A percentile compares a stretch with the other conserved stretches of the same genome.
Evolutionary conservation across 2,113 vertebrate species (phyloP).

Genomic region (Chroicocephalus ridibundus): DNA sequence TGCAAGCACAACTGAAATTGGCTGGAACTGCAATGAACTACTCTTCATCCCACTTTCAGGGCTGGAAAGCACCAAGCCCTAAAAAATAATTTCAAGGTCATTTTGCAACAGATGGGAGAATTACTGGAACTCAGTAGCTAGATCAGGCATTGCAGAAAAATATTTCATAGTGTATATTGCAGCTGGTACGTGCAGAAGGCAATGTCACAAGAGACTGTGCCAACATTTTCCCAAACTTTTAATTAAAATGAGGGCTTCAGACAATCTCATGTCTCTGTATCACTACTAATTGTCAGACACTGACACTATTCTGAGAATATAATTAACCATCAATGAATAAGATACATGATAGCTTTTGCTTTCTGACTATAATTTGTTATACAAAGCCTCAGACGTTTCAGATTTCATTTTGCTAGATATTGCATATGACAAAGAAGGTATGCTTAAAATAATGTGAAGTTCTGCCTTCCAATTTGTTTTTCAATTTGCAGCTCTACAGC

Average conservation of each 20-base stretch:
- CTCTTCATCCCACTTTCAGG: background rate
- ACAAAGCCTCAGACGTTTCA: background rate
- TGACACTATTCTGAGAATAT: background rate
- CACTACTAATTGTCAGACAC: background rate
- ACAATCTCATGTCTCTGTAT: conserved; percentile 10
- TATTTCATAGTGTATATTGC: conserved; percentile 23
- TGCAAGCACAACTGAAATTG: conserved; percentile 17
- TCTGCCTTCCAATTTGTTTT: background rate
- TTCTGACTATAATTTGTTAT: background rate
- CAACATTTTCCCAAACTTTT: conserved; percentile 40
- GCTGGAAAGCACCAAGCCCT: background rate
- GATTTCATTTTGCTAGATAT: background rate
- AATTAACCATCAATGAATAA: conserved; percentile 27
- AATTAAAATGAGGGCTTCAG: conserved; percentile 49
- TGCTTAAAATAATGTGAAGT: background rate
- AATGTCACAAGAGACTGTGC: background rate
- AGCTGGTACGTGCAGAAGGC: conserved; percentile 44
- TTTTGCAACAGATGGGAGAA: conserved; percentile 51
- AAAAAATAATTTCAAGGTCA: conserved; percentile 58
- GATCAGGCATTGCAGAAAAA: conserved; percentile 27
- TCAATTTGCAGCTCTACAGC: background rate
- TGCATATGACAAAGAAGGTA: background rate
- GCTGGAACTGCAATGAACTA: background rate
- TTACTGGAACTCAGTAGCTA: conserved; percentile 42
- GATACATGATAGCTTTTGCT: background rate